Conservation (phyloP, 2,113 vertebrate genomes). For the Mormoops blainvillei region DNA sequence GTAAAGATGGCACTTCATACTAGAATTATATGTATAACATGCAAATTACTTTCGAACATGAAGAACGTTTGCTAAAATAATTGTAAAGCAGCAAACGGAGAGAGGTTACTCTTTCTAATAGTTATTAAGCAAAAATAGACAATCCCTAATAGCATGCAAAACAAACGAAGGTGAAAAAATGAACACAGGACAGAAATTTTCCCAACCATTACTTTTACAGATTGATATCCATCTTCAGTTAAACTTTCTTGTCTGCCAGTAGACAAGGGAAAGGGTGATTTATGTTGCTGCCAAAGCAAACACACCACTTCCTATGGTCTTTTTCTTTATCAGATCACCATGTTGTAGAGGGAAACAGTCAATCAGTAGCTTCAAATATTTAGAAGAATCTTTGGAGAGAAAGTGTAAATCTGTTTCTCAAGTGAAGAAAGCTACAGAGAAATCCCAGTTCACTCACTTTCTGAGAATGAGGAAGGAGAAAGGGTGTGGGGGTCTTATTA, state of each 20-base stretch:
- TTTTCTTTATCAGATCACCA: neutral
- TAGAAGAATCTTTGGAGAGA: neutral
- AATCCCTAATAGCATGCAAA: neutral
- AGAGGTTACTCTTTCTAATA: neutral
- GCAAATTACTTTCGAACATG: neutral
- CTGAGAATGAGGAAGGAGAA: neutral
- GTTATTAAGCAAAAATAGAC: neutral
- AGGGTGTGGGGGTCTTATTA: neutral
- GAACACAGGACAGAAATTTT: neutral
- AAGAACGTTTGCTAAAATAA: conserved; percentile 10
- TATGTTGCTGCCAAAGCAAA: neutral
- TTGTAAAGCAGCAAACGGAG: neutral
- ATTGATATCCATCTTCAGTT: neutral
- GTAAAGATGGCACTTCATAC: neutral
- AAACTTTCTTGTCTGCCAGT: neutral
- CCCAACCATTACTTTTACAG: neutral
- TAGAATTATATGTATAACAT: neutral
- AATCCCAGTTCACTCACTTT: neutral
- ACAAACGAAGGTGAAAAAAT: neutral
- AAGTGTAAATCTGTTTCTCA: neutral
- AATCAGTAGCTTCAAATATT: neutral
- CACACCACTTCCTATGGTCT: neutral
- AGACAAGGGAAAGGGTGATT: neutral
- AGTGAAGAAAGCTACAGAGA: neutral
- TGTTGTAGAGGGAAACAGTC: neutral